These are phyloP conservation scores for Streptopelia turtur DNA, from an alignment of 2,797 vertebrate genomes.

Conservation along the genomic window DNA sequence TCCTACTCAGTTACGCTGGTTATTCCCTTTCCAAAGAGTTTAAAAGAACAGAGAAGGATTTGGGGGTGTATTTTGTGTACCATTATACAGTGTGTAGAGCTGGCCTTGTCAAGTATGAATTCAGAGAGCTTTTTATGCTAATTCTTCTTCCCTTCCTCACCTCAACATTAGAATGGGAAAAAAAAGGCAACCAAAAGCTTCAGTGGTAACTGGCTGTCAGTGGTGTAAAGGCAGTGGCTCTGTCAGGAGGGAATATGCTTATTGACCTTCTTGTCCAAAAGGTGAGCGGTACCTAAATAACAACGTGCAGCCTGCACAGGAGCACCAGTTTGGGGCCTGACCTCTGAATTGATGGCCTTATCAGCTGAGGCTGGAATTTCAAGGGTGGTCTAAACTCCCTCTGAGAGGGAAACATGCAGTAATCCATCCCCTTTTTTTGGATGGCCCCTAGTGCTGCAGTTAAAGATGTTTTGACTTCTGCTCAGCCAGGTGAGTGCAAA, in stretches of 20 bases:
- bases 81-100: not conserved
- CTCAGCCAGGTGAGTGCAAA: not conserved
- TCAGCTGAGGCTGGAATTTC: not conserved
- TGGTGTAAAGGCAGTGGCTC: not conserved
- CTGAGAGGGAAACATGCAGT: not conserved
- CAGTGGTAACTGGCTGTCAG: not conserved
- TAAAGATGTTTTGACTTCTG: not conserved
- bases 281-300: not conserved
- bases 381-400: not conserved
- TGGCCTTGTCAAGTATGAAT: not conserved
- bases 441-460: not conserved
- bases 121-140: not conserved
- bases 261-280: not conserved
- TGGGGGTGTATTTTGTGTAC: not conserved
- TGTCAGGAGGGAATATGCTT: not conserved
- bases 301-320: not conserved
- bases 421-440: not conserved
- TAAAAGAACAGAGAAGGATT: not conserved
- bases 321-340: not conserved
- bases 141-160: not conserved
- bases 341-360: not conserved
- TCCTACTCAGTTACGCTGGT: not conserved
- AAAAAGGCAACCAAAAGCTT: not conserved
- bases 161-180: not conserved
- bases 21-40: constrained; percentile 19